A percentile compares a stretch with the other conserved stretches of the same genome.
These are phyloP conservation scores for Mizuhopecten yessoensis DNA, from an alignment of 1,140 invertebrate species.

Conservation along the genomic window DNA sequence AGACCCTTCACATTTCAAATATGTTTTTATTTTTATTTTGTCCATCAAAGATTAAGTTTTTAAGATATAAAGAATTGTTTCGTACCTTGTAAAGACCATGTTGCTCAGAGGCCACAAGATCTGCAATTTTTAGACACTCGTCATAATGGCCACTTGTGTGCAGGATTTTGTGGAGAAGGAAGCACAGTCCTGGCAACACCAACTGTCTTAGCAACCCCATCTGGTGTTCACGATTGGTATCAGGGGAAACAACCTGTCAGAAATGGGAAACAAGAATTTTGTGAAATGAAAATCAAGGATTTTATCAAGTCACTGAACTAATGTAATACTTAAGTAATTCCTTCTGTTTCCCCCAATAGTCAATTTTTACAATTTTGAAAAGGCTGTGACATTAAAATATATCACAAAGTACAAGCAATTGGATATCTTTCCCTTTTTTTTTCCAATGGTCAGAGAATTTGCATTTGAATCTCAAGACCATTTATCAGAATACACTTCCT, in stretches of 20 bases:
- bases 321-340: too few species aligned
- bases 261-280: background rate
- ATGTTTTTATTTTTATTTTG: background rate
- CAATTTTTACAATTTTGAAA: too few species aligned
- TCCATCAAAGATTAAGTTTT: too few species aligned
- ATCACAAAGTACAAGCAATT: too few species aligned
- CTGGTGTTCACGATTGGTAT: slow-evolving; percentile 86
- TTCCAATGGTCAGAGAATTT: too few species aligned
- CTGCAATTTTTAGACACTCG: slow-evolving; percentile 91
- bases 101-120: slow-evolving; percentile 91
- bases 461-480: too few species aligned
- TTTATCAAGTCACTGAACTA: background rate
- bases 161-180: slow-evolving; percentile 92
- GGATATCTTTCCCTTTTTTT: too few species aligned
- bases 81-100: slow-evolving; percentile 89
- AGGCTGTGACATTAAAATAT: too few species aligned
- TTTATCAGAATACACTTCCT: too few species aligned
- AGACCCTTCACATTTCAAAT: too few species aligned
- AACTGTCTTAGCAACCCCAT: slow-evolving; percentile 90
- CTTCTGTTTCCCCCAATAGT: too few species aligned
- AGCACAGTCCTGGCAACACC: slow-evolving; percentile 91
- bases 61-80: too few species aligned
- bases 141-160: slow-evolving; percentile 89
- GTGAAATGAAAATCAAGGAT: background rate
- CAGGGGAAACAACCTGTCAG: slow-evolving; percentile 70